These are phyloP conservation scores for Antechinus stuartii DNA, from an alignment of 2,113 vertebrate genomes.

Conservation along the genomic window DNA sequence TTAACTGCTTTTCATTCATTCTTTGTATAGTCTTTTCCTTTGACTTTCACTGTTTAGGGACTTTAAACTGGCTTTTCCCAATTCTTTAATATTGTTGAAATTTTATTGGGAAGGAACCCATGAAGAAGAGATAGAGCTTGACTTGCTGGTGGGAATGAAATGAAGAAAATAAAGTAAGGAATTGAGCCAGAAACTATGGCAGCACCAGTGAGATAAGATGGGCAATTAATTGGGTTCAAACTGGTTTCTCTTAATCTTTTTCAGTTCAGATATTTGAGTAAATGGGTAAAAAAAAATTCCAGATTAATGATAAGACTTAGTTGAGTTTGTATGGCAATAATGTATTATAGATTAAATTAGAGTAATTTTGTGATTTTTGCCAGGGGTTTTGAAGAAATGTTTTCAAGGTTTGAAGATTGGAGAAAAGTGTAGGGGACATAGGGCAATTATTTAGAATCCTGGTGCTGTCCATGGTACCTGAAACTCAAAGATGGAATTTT, in stretches of 20 bases:
- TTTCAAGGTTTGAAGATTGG: background rate
- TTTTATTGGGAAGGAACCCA: too few relatives aligned
- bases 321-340: background rate
- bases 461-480: background rate
- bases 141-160: background rate
- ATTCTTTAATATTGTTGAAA: too few relatives aligned
- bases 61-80: too few relatives aligned
- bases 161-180: background rate
- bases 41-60: too few relatives aligned
- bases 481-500: background rate
- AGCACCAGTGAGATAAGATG: background rate
- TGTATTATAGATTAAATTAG: background rate
- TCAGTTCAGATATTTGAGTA: background rate
- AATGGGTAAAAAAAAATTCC: background rate
- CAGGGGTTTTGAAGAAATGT: too few relatives aligned
- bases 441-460: background rate
- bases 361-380: background rate
- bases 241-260: background rate
- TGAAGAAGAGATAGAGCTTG: too few relatives aligned
- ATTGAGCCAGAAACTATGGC: background rate
- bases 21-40: too few relatives aligned
- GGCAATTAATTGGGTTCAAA: background rate
- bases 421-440: background rate
- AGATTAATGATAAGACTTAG: background rate
- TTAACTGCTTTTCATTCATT: too few relatives aligned